Evolutionary conservation across 2,888 invertebrate species (phyloP).

Genomic region (Cremastinae sp.): DNA sequence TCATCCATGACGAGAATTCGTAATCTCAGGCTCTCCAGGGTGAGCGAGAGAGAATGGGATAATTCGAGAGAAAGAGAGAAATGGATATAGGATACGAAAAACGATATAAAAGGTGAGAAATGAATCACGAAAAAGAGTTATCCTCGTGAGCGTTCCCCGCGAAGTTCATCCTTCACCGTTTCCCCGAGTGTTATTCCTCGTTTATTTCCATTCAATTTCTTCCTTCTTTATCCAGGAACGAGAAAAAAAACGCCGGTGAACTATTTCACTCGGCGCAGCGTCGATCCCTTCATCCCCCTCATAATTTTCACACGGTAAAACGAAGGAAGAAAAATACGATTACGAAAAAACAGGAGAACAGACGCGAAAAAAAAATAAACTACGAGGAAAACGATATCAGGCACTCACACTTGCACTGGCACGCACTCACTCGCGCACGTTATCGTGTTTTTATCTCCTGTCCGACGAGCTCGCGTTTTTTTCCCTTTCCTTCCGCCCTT

Average conservation of each 20-base stretch:
- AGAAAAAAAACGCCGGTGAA: background rate
- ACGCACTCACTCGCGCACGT: constrained; percentile 37
- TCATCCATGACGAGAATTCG: constrained; percentile 49
- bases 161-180: constrained; percentile 14
- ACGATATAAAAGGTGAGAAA: background rate
- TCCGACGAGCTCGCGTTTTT: constrained; percentile 15
- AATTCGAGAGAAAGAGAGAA: constrained; percentile 1
- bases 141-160: constrained; percentile 32
- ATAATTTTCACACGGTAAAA: background rate
- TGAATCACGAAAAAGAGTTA: constrained; percentile 43
- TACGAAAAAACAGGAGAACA: constrained; percentile 7
- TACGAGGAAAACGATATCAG: background rate
- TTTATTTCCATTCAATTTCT: background rate
- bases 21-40: constrained; percentile 30
- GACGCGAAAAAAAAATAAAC: constrained; percentile 3
- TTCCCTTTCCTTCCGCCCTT: background rate
- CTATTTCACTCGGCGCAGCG: background rate
- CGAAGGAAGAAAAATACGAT: background rate
- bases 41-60: background rate
- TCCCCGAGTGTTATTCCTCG: constrained; percentile 20
- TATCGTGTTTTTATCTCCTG: constrained; percentile 1
- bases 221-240: background rate
- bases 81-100: background rate
- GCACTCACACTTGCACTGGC: constrained; percentile 25
- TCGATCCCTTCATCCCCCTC: background rate